Conservation (phyloP, 2,888 invertebrate genomes). For the Campoplex nolae region DNA sequence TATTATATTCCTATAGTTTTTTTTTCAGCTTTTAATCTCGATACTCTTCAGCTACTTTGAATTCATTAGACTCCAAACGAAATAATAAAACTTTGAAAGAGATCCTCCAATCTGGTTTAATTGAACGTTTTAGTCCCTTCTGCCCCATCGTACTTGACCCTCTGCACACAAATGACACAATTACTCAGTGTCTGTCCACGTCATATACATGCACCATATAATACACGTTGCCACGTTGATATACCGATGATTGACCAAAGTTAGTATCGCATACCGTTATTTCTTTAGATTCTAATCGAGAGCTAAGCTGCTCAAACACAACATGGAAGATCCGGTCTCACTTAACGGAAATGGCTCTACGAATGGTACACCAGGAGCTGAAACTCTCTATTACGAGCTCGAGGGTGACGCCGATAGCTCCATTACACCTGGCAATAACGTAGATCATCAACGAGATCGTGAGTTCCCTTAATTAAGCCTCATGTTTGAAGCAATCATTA, state of each 20-base stretch:
- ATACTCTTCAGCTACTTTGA: background rate
- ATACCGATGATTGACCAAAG: background rate
- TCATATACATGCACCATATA: background rate
- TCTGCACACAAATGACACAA: background rate
- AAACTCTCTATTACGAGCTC: conserved; percentile 72
- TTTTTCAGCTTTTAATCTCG: background rate
- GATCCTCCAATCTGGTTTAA: background rate
- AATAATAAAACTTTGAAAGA: conserved; percentile 20
- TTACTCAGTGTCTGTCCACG: conserved; percentile 16
- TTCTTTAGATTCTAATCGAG: background rate
- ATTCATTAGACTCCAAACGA: conserved; percentile 1
- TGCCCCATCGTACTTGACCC: conserved; percentile 23
- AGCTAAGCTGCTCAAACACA: conserved; percentile 51
- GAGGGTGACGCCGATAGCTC: conserved; percentile 82
- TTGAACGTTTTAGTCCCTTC: conserved; percentile 7
- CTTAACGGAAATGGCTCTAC: conserved; percentile 76
- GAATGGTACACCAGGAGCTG: conserved; percentile 69
- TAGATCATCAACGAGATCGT: conserved; percentile 79
- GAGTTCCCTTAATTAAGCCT: conserved; percentile 71
- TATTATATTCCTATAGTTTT: background rate
- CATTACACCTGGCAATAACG: conserved; percentile 77
- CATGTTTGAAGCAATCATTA: background rate
- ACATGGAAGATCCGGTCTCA: conserved; percentile 79
- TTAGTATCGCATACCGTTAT: background rate
- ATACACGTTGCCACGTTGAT: background rate